A percentile compares a stretch with the other conserved stretches of the same genome.
Evolutionary conservation across 2,888 invertebrate genomes (phyloP).

Genomic region (Congeria kusceri): DNA sequence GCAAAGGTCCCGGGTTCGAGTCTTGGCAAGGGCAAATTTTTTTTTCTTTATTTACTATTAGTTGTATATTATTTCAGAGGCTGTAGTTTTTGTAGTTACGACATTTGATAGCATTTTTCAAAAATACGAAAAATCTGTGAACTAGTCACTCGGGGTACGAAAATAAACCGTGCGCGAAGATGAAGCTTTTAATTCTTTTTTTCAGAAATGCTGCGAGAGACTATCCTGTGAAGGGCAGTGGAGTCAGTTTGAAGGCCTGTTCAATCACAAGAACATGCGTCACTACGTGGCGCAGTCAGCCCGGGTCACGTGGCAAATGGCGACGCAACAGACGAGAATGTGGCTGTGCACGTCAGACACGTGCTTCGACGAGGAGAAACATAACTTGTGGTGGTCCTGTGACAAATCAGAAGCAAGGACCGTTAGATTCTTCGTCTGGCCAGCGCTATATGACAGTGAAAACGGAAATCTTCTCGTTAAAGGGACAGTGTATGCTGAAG

Average conservation of each 20-base stretch:
- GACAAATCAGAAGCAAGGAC: conserved; percentile 70
- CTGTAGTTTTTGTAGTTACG: too few species aligned
- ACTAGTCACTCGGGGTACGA: too few species aligned
- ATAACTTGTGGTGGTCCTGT: conserved; percentile 83
- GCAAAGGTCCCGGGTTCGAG: too few species aligned
- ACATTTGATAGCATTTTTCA: too few species aligned
- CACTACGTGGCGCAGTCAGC: conserved; percentile 73
- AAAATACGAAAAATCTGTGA: too few species aligned
- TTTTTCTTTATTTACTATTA: too few species aligned
- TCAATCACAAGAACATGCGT: conserved; percentile 62
- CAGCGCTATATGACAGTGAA: conserved; percentile 78
- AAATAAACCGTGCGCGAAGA: too few species aligned
- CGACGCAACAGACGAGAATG: conserved; percentile 80
- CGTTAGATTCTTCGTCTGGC: conserved; percentile 79
- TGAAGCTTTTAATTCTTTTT: conserved; percentile 25
- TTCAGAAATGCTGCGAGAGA: conserved; percentile 67
- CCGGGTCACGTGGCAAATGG: conserved; percentile 80
- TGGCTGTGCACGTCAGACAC: conserved; percentile 67
- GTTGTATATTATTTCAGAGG: too few species aligned
- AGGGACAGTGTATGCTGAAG: conserved; percentile 76
- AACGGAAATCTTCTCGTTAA: conserved; percentile 79
- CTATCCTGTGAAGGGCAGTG: conserved; percentile 28
- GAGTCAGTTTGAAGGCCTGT: conserved; percentile 44
- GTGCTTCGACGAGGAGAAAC: conserved; percentile 73
- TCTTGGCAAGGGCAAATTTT: too few species aligned